phyloP scores from a whole-genome alignment of 2,888 invertebrate genomes.

The Amphipoea oculea region DNA sequence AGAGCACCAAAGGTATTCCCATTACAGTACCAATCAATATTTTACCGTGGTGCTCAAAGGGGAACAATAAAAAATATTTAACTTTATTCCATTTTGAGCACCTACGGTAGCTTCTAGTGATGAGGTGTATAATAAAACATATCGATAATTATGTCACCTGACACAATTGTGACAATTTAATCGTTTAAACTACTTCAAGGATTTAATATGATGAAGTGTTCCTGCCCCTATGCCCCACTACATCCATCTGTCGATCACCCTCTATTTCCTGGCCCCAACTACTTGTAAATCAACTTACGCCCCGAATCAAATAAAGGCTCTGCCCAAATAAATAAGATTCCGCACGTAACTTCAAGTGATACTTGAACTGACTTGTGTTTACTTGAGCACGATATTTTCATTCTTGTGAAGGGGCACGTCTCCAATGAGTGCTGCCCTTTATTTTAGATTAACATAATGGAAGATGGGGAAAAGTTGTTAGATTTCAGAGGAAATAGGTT shows the following conservation, averaged over 20 bases:
- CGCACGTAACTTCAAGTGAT: conserved; percentile 51
- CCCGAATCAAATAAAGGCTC: conserved; percentile 56
- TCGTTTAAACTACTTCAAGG: neutral
- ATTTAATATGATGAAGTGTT: neutral
- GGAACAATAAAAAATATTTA: too few species aligned
- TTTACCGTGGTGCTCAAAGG: too few species aligned
- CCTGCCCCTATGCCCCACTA: neutral
- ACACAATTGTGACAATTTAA: neutral
- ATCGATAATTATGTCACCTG: neutral
- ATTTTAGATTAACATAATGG: conserved; percentile 47
- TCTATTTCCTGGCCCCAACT: conserved; percentile 16
- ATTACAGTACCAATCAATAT: too few species aligned
- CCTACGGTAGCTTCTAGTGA: too few species aligned
- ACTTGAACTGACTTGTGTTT: conserved; percentile 47
- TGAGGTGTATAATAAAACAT: too few species aligned
- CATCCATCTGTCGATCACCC: conserved; percentile 22
- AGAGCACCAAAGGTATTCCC: too few species aligned
- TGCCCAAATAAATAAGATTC: conserved; percentile 55
- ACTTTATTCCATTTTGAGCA: too few species aligned
- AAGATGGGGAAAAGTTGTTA: neutral
- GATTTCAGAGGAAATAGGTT: neutral
- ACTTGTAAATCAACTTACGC: conserved; percentile 53
- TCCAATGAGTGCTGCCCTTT: conserved; percentile 18
- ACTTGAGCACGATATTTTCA: conserved; percentile 53
- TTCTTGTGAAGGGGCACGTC: conserved; percentile 35